These are phyloP conservation scores for Mormyrops attenuatus DNA, from an alignment of 2,797 vertebrate genomes.

Conservation along the genomic window DNA sequence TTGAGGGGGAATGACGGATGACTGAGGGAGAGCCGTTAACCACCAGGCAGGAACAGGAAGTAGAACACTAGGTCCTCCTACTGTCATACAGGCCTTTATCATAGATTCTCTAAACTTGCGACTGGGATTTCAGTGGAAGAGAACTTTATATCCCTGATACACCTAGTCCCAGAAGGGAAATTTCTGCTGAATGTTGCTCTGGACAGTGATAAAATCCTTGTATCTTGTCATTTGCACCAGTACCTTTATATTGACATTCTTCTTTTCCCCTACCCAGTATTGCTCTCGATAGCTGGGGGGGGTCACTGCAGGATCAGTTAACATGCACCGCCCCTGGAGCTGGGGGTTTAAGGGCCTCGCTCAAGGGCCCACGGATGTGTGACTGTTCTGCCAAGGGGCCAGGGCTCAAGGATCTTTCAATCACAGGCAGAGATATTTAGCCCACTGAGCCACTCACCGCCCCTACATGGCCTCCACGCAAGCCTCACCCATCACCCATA, in stretches of 20 bases:
- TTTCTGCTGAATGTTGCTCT: background rate
- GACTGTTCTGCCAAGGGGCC: background rate
- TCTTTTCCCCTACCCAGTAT: background rate
- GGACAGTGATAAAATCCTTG: background rate
- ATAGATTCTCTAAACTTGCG: background rate
- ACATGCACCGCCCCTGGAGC: background rate
- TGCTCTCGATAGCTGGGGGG: background rate
- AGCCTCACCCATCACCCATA: background rate
- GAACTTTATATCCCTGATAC: background rate
- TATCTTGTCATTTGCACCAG: background rate
- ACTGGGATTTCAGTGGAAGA: background rate
- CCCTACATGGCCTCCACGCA: background rate
- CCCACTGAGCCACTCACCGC: background rate
- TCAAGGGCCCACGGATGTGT: background rate
- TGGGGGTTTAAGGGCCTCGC: background rate
- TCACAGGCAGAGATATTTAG: background rate
- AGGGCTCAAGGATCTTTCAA: background rate
- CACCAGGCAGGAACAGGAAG: background rate
- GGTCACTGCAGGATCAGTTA: background rate
- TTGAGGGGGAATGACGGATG: conserved; percentile 5
- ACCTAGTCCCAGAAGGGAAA: background rate
- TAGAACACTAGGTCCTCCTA: background rate
- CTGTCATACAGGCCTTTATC: background rate
- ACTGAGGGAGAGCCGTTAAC: background rate
- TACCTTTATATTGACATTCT: background rate